These are phyloP conservation scores for Idris sp. DNA, from an alignment of 1,140 invertebrate genomes.

Conservation along the genomic window DNA sequence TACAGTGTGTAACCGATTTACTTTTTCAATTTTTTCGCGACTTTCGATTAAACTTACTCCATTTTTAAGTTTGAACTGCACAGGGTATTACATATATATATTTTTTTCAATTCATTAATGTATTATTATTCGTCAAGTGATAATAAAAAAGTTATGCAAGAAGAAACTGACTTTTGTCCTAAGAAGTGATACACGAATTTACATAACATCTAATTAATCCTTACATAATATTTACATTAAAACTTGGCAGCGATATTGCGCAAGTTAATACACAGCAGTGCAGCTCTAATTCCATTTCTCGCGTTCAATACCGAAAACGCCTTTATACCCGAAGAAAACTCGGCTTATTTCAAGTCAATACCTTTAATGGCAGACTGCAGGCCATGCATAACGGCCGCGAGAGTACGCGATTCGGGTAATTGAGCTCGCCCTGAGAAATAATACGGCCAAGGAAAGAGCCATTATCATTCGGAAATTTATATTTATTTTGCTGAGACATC, in stretches of 20 bases:
- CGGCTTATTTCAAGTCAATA: constrained; percentile 56
- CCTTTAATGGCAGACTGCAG: constrained; percentile 43
- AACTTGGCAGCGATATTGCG: constrained; percentile 25
- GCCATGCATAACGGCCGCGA: constrained; percentile 50
- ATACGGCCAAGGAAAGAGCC: constrained; percentile 36
- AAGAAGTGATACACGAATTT: constrained; percentile 5
- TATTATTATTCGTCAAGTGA: too few species aligned
- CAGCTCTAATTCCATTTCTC: constrained; percentile 50
- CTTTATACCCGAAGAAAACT: constrained; percentile 53
- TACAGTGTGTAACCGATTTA: too few species aligned
- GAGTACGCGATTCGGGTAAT: constrained; percentile 48
- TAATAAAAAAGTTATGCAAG: too few species aligned
- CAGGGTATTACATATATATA: too few species aligned
- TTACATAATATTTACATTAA: constrained; percentile 36
- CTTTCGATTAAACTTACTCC: too few species aligned
- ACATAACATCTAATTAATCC: constrained; percentile 41
- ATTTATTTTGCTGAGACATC: constrained; percentile 45
- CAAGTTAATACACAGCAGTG: constrained; percentile 25
- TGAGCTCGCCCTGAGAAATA: constrained; percentile 41
- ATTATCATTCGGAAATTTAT: constrained; percentile 49
- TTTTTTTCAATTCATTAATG: too few species aligned
- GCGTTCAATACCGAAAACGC: constrained; percentile 48
- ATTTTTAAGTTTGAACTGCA: too few species aligned
- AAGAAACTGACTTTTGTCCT: too few species aligned
- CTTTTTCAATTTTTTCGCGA: too few species aligned